Conservation (phyloP, 2,797 vertebrate species). For the Enteromius trimaculatus region DNA sequence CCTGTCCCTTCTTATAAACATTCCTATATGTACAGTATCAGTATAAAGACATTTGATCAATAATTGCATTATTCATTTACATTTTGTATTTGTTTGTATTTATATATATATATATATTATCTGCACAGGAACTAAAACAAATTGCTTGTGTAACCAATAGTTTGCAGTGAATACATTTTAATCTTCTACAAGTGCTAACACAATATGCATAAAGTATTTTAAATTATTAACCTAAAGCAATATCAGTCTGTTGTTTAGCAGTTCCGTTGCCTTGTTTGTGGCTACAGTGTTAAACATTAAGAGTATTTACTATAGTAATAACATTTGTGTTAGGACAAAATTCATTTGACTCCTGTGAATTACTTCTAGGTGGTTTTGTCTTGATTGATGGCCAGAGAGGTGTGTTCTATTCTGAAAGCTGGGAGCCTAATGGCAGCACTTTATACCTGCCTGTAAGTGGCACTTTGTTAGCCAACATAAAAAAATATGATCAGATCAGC, state of each 20-base stretch:
- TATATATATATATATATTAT: neutral
- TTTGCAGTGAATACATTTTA: neutral
- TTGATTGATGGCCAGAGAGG: slow-evolving; percentile 62
- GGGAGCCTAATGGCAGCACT: slow-evolving; percentile 66
- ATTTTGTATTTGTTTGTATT: neutral
- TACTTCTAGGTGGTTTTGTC: slow-evolving; percentile 59
- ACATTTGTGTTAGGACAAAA: neutral
- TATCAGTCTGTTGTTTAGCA: neutral
- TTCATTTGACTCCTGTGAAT: neutral
- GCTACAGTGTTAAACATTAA: neutral
- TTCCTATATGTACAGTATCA: too few species aligned
- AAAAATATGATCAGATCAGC: slow-evolving; percentile 70
- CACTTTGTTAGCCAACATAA: slow-evolving; percentile 64
- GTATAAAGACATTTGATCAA: neutral
- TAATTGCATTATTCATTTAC: neutral
- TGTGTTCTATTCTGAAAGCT: slow-evolving; percentile 65
- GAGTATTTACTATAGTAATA: neutral
- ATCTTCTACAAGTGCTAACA: neutral
- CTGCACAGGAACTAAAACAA: neutral
- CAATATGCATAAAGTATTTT: neutral
- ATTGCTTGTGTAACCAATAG: neutral
- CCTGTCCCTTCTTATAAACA: neutral
- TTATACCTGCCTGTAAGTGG: slow-evolving; percentile 63
- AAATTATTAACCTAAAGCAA: neutral
- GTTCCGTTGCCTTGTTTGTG: neutral